Conservation (phyloP, 2,797 vertebrate genomes). For the Brachyalestes nurse region DNA sequence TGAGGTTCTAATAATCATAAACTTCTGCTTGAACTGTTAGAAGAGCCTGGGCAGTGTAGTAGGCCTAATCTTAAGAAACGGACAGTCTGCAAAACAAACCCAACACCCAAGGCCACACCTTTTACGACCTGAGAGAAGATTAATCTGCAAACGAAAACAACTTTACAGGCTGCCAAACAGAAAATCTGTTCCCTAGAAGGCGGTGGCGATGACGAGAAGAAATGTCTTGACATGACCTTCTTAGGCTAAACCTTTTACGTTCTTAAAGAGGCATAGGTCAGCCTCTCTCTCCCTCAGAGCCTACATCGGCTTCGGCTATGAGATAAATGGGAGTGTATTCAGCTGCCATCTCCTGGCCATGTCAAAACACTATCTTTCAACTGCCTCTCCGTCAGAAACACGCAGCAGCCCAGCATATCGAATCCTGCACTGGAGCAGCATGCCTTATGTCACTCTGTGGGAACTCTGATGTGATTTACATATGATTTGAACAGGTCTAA, state of each 20-base stretch:
- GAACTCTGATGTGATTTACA: constrained; percentile 23
- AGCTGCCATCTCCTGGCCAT: constrained; percentile 52
- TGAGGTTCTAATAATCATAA: not conserved
- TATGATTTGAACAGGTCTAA: constrained; percentile 8
- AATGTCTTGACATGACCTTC: constrained; percentile 62
- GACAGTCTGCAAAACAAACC: not conserved
- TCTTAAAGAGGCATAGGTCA: constrained; percentile 75
- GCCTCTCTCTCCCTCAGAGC: constrained; percentile 45
- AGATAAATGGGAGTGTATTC: constrained; percentile 62
- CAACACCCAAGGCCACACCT: constrained; percentile 3
- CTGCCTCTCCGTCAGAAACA: not conserved
- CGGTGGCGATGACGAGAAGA: not conserved
- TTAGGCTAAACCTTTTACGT: constrained; percentile 80
- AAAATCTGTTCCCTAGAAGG: constrained; percentile 23
- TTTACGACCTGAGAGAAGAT: not conserved
- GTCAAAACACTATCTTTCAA: constrained; percentile 55
- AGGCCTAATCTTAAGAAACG: not conserved
- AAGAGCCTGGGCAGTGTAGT: not conserved
- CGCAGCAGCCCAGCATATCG: constrained; percentile 5
- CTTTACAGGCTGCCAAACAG: not conserved
- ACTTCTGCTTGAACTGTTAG: not conserved
- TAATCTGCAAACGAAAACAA: constrained; percentile 20
- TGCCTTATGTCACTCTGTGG: not conserved
- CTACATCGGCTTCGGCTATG: constrained; percentile 55
- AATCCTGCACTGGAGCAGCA: not conserved